Conservation (phyloP, 2,888 invertebrate species). For the Tipula unca region DNA sequence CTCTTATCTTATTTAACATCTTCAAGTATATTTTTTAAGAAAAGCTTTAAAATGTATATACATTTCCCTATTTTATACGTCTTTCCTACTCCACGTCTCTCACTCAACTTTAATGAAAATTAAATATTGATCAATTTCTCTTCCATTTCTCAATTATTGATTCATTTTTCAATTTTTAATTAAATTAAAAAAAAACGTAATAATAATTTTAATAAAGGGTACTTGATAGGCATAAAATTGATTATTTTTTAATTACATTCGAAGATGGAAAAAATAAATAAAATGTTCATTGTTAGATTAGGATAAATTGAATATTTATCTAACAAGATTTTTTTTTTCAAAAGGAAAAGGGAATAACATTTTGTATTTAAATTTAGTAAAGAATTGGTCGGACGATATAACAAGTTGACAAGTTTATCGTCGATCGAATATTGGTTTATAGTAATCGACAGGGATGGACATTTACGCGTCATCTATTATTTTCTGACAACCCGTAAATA, state of each 20-base stretch:
- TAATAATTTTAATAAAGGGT: slow-evolving; percentile 8
- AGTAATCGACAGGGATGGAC: too few relatives aligned
- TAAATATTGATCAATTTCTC: neutral
- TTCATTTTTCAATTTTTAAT: neutral
- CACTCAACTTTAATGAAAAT: neutral
- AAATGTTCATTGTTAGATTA: neutral
- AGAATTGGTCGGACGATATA: neutral
- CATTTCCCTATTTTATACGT: neutral
- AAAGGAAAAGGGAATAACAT: neutral
- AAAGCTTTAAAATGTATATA: neutral
- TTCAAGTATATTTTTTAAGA: neutral
- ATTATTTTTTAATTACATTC: neutral
- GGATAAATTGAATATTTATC: neutral
- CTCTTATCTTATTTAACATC: neutral
- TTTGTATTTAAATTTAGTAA: neutral
- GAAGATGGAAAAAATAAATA: neutral
- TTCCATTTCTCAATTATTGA: neutral
- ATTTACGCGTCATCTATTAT: too few relatives aligned
- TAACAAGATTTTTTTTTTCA: neutral
- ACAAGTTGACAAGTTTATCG: neutral
- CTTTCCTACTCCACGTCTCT: neutral
- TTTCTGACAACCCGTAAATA: too few relatives aligned
- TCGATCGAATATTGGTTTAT: too few relatives aligned
- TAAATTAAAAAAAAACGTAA: neutral
- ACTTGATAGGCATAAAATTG: slow-evolving; percentile 4